Base-by-base conservation (phyloP, 1,140 invertebrate species). In the Sinella curviseta region DNA sequence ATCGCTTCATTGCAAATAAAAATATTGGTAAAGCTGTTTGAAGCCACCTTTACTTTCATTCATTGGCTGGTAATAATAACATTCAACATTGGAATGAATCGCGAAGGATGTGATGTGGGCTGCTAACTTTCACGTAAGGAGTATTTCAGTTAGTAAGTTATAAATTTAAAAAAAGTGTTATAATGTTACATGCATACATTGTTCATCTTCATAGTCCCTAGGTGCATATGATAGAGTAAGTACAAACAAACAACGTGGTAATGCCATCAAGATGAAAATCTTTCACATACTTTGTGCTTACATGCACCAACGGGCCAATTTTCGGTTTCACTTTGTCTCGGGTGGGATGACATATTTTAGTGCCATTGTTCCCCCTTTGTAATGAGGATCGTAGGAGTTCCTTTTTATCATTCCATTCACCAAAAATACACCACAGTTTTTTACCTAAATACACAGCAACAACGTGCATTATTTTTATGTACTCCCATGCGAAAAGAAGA, bases 321-420 rank as follows among this genome's bases (percentile, higher is more conserved):
- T 70, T 70, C 65, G 65, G 65, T 70, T 70, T 70, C 65, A 70
- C 65, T 60, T 60, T 70, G 65, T 70, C 65, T 70, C 65, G 65
- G 65, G 65, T 67, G 76, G 76, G 36, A 74, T 80, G 79, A 80
- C 79, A 80, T 78, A 77, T 80, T 80, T 80, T 76, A 77, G 55
- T 74, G 77, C 76, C 76, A 80, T 80, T 80, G 79, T 80, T 80
- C 76, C 55, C 31, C 24, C 79, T 75, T 24, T 55, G 67, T 77
- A 77, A 80, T 77, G 76, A 26, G 77, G 79, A 80, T 80, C 79
- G 79, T 80, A 80, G 79, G 79, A 80, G 79, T 80, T 76, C 39
- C 34, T 70, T 48, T 77, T 80, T 77, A 80, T 80, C 76, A 80
- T 80, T 77, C 77, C 77, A 70, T 70, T 70, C 65, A 70, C 65